Conservation (phyloP, 2,888 invertebrate genomes). For the Idaea aversata region DNA sequence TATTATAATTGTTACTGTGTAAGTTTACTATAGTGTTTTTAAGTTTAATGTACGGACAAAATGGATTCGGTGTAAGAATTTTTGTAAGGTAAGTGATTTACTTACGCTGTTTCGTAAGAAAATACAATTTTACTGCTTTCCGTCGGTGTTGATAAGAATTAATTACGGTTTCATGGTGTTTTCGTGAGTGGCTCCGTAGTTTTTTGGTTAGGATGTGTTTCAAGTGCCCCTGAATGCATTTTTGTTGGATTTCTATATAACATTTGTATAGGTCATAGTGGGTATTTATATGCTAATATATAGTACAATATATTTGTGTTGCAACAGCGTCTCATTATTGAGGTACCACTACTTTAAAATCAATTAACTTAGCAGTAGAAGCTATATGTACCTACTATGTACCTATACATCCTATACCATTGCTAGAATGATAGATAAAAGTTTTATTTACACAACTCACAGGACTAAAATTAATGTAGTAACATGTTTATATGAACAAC, state of each 20-base stretch:
- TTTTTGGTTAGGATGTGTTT: conserved; percentile 13
- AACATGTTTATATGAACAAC: no score
- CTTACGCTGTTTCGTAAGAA: conserved; percentile 11
- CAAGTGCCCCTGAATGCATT: neutral
- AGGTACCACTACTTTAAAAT: neutral
- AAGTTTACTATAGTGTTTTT: conserved; percentile 41
- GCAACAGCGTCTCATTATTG: no score
- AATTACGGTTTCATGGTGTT: conserved; percentile 25
- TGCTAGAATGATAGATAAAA: no score
- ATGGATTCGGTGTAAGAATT: conserved; percentile 22
- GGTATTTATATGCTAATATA: neutral
- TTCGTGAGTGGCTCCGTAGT: conserved; percentile 7
- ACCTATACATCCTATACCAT: no score
- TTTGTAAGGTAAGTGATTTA: conserved; percentile 31
- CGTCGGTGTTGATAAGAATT: conserved; percentile 26
- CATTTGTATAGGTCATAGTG: neutral
- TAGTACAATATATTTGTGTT: neutral
- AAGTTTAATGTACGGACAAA: conserved; percentile 30
- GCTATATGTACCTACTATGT: no score
- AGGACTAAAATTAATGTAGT: no score
- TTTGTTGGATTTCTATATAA: neutral
- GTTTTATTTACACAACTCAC: no score
- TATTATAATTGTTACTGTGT: conserved; percentile 48
- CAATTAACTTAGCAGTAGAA: neutral
- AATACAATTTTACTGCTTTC: conserved; percentile 26